phyloP scores from a whole-genome alignment of 2,797 vertebrate genomes.

The Falco cherrug region DNA sequence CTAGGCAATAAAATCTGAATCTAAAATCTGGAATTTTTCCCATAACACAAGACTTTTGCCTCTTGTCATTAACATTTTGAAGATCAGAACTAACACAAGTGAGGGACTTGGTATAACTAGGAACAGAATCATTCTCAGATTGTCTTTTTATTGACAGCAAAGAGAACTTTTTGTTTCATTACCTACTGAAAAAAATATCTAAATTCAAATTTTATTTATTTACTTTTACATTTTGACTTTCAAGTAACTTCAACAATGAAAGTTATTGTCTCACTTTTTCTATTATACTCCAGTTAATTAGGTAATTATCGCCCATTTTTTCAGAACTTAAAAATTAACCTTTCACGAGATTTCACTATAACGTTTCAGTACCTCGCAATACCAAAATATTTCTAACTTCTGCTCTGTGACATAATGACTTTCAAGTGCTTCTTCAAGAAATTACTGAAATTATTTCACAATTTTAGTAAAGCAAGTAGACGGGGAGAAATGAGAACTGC shows the following conservation, averaged over 20 bases:
- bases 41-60: neutral
- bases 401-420: neutral
- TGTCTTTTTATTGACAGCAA: neutral
- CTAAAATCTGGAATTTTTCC: neutral
- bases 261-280: neutral
- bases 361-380: neutral
- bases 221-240: neutral
- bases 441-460: neutral
- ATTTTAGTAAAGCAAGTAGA: neutral
- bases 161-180: neutral
- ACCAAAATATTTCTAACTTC: neutral
- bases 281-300: neutral
- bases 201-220: neutral
- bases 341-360: neutral
- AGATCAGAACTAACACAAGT: neutral
- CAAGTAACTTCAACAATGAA: neutral
- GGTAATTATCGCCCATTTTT: neutral
- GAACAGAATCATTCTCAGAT: neutral
- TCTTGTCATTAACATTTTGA: neutral
- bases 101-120: neutral
- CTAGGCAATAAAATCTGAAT: neutral
- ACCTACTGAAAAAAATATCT: neutral
- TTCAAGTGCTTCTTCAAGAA: neutral
- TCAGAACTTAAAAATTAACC: neutral
- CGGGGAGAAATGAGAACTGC: neutral